Conservation (phyloP, 2,113 vertebrate species). For the Sminthopsis crassicaudata region DNA sequence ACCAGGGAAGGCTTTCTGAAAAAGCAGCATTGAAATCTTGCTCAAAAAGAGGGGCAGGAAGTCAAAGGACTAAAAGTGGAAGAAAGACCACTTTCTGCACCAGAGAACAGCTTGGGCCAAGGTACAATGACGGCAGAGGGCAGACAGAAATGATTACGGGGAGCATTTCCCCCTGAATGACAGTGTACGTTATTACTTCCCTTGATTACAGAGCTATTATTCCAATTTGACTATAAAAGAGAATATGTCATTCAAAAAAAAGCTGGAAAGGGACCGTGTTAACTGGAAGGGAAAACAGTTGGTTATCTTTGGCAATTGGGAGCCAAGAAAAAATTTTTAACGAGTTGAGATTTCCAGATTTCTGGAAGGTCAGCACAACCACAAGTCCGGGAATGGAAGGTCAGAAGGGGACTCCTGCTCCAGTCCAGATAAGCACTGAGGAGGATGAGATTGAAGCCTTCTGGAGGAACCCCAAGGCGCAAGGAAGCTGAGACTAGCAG, state of each 20-base stretch:
- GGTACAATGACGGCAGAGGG: not conserved
- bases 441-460: not conserved
- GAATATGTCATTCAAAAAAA: not conserved
- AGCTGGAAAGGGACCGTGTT: not conserved
- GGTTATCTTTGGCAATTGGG: not conserved
- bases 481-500: no score
- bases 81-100: not conserved
- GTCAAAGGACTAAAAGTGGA: not conserved
- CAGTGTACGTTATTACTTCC: not conserved
- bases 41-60: not conserved
- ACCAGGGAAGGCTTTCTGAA: not conserved
- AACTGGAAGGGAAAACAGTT: not conserved
- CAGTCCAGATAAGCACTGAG: not conserved
- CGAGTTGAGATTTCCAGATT: not conserved
- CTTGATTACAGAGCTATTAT: not conserved
- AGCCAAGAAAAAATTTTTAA: not conserved
- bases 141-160: not conserved
- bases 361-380: not conserved
- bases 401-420: not conserved
- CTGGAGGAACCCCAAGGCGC: no score
- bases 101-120: no score
- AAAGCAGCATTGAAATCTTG: not conserved
- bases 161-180: not conserved
- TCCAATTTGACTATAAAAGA: not conserved
- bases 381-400: not conserved